phyloP scores from a whole-genome alignment of 2,888 invertebrate genomes.

The Leptopilina myrica region DNA sequence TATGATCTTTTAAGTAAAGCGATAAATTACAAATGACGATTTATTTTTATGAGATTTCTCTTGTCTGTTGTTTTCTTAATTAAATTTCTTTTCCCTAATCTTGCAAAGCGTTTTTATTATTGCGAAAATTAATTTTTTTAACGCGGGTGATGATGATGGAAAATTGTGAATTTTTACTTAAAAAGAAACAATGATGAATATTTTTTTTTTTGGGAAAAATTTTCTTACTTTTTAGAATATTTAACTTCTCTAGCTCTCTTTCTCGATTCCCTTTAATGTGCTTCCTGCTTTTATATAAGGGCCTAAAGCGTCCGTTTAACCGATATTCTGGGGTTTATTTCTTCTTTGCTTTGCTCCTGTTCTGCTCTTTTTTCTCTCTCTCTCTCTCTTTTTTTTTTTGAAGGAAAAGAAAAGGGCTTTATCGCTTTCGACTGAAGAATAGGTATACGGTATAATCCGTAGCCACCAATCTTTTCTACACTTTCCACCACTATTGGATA shows the following conservation, averaged over 20 bases:
- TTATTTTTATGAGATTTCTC: background rate
- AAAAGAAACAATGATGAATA: no score
- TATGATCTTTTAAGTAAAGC: constrained; percentile 3
- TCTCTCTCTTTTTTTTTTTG: background rate
- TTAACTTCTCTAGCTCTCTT: background rate
- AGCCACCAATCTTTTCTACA: constrained; percentile 26
- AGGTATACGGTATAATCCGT: constrained; percentile 30
- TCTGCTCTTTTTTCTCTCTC: constrained; percentile 7
- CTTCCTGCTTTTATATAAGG: constrained; percentile 20
- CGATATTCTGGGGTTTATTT: constrained; percentile 15
- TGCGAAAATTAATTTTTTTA: background rate
- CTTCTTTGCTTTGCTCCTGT: constrained; percentile 21
- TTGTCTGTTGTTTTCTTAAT: background rate
- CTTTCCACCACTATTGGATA: background rate
- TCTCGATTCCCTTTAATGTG: background rate
- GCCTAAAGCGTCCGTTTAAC: constrained; percentile 7
- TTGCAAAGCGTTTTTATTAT: no score
- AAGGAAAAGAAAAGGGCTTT: constrained; percentile 11
- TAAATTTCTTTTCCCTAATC: background rate
- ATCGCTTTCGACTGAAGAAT: constrained; percentile 31
- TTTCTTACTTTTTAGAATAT: background rate
- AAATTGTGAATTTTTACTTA: no score
- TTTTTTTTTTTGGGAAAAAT: background rate
- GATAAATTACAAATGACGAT: background rate
- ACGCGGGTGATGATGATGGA: no score